Percentiles rank a stretch among this genome's conserved stretches.
Evolutionary conservation across 2,888 invertebrate species (phyloP).

Genomic region (Lithophane semibrunnea): DNA sequence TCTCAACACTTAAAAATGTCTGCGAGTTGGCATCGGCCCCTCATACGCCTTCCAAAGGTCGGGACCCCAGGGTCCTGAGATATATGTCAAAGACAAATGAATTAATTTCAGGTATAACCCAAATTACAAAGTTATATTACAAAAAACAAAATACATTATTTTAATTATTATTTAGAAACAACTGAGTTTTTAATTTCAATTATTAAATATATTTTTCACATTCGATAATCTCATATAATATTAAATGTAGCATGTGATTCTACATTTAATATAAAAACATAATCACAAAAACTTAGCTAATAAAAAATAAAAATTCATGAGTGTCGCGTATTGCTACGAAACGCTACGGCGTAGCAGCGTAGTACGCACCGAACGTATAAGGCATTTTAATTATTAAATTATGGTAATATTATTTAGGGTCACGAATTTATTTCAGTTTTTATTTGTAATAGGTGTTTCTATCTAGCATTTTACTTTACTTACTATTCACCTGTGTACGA

Average conservation of each 20-base stretch:
- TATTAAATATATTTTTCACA: neutral
- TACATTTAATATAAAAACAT: neutral
- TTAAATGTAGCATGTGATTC: neutral
- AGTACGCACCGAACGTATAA: constrained; percentile 16
- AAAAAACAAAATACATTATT: neutral
- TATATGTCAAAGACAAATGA: too few relatives aligned
- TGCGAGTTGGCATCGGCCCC: too few relatives aligned
- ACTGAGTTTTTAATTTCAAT: neutral
- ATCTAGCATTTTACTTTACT: neutral
- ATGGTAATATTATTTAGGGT: neutral
- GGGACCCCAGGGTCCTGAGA: too few relatives aligned
- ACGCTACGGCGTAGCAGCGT: constrained; percentile 38
- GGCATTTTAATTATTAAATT: neutral
- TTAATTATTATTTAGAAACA: neutral
- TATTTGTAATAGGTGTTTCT: neutral
- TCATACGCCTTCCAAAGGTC: too few relatives aligned
- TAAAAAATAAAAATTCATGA: too few relatives aligned
- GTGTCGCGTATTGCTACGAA: constrained; percentile 31
- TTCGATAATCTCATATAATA: too few relatives aligned
- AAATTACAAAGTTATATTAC: too few relatives aligned
- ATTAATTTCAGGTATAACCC: neutral
- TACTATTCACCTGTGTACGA: neutral
- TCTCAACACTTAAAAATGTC: too few relatives aligned
- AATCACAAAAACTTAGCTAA: neutral
- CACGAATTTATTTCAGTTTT: neutral